phyloP scores from a whole-genome alignment of 30 jellyfish, hydroid and myxozoan genomes.

The Cassiopea xamachana region DNA sequence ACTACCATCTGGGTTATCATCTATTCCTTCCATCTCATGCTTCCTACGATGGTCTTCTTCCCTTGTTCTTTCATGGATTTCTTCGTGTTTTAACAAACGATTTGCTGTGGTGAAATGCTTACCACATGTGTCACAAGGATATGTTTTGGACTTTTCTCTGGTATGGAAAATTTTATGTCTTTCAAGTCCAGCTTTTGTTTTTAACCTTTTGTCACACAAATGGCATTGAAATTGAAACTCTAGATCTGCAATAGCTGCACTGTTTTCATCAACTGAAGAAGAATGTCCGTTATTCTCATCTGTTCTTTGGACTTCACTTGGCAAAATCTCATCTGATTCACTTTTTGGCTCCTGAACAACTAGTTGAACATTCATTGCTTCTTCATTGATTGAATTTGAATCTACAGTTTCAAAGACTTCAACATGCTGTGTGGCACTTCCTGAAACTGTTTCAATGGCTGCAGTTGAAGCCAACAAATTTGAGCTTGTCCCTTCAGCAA shows the following conservation, averaged over 20 bases:
- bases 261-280: background rate
- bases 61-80: constrained; percentile 57
- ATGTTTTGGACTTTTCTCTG: constrained; percentile 34
- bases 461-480: constrained; percentile 18
- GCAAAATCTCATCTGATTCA: background rate
- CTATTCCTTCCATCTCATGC: constrained; percentile 50
- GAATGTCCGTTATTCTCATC: background rate
- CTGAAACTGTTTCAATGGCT: constrained; percentile 26
- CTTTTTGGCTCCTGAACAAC: constrained; percentile 29
- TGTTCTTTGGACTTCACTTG: background rate
- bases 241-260: background rate
- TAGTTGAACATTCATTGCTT: constrained; percentile 24
- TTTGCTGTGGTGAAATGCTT: constrained; percentile 54
- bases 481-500: constrained; percentile 18
- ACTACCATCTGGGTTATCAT: constrained; percentile 29
- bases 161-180: constrained; percentile 60
- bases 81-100: constrained; percentile 65
- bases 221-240: constrained; percentile 31
- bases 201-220: constrained; percentile 38
- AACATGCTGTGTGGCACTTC: background rate
- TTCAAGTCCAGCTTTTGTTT: constrained; percentile 57
- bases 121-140: constrained; percentile 61
- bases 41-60: constrained; percentile 70
- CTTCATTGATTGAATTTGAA: constrained; percentile 15
- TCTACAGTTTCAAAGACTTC: constrained; percentile 12